Evolutionary conservation across 2,888 invertebrate species (phyloP), one percentile per base, ranked within the genome.

Genomic region (Steinernema hermaphroditum): DNA sequence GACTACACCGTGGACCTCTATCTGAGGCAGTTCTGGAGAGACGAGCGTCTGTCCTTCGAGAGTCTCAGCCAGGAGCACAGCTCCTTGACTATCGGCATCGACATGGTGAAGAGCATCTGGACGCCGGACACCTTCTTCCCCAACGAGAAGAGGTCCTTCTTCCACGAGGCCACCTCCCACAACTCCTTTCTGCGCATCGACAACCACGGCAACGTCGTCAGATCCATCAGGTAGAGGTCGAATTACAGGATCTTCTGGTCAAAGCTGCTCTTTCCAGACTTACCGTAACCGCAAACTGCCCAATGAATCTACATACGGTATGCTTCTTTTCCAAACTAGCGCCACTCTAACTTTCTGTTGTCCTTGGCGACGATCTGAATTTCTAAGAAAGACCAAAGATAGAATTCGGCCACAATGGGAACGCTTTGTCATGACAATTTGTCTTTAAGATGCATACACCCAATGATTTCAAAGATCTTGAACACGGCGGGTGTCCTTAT

Each of bases 151-250:
- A 82, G 83, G 68, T 83, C 84, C 12, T 86, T 83, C 72, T 85
- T 86, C 73, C 86, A 86, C 69, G 84, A 86, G 69, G 83, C 86
- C 1, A 86, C 86, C 12, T 83, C 85, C 1, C 86, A 86, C 72
- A 86, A 86, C 74, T 85, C 85, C 0, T 86, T 86, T 77, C 75
- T 86, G 62, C 72, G 86, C n/a, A 86, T 86, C 24, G 85, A 85
- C 68, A 83, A 80, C 73, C 77, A 82, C 24, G 86, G 86, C 44
- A 85, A 86, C 71, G 85, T 86, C 1, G 71, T 86, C 27, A 72
- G 86, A 37, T 84, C 84, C 69, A 85, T 85, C 72, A 77, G 81
- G 44, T n/a, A n/a, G n/a, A n/a, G n/a, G n/a, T n/a, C n/a, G n/a
- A n/a, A n/a, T n/a, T n/a, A n/a, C n/a, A n/a, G n/a, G n/a, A n/a